Evolutionary conservation across 64 coral and sea anemone genomes (phyloP).

Genomic region (Anthopleura sola): DNA sequence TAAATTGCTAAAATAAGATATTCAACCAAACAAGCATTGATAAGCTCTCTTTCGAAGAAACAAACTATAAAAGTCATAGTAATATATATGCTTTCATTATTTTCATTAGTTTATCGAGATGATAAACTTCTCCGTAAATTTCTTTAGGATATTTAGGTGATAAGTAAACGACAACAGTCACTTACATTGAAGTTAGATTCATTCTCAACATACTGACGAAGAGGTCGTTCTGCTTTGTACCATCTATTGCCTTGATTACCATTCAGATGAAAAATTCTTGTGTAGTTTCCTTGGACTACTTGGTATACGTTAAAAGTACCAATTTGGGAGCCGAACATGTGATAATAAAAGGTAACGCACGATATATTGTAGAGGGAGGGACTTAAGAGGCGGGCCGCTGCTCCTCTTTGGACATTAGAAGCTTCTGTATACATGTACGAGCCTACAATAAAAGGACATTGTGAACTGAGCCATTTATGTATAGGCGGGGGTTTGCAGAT

Average conservation of each 20-base stretch:
- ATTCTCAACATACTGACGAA: background rate
- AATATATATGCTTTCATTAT: too few relatives aligned
- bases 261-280: slow-evolving; percentile 19
- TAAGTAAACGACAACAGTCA: background rate
- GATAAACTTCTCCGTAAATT: too few relatives aligned
- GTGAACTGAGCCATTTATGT: too few relatives aligned
- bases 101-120: too few relatives aligned
- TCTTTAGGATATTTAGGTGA: too few relatives aligned
- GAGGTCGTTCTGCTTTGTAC: background rate
- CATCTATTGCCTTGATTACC: slow-evolving; percentile 27
- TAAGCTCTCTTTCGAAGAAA: too few relatives aligned
- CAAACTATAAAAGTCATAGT: too few relatives aligned
- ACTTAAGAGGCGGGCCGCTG: background rate
- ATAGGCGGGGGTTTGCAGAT: too few relatives aligned
- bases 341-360: slow-evolving; percentile 42
- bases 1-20: too few relatives aligned
- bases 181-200: background rate
- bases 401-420: background rate
- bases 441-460: background rate
- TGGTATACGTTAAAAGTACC: slow-evolving; percentile 35
- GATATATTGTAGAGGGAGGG: background rate
- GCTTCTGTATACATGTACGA: background rate
- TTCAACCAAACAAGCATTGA: too few relatives aligned
- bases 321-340: slow-evolving; percentile 37
- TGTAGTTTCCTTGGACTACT: background rate